Evolutionary conservation across 2,113 vertebrate species (phyloP), one percentile per base, ranked within the genome.

Genomic region (Rhineura floridana): DNA sequence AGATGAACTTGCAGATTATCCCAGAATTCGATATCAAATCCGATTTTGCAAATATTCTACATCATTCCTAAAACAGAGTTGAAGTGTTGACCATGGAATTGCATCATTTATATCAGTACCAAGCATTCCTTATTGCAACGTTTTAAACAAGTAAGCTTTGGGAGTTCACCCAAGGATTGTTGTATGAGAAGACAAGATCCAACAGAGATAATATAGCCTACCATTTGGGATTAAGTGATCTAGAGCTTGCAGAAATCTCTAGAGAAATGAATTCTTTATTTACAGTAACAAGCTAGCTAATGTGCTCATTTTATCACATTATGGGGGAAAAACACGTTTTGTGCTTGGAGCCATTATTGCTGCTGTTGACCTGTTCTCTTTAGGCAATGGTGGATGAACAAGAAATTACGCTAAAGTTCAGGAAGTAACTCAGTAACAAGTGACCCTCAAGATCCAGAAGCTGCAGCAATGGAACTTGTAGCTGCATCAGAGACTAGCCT

Each of bases 401-500:
- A 86, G 67, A 94, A 93, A 82, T 84, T 88, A 39, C 92, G 84
- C 79, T 91, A 83, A 77, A 42, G 88, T 81, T 93, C 92, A 91
- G 90, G n/a, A 93, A 85, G 86, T 39, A 84, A 46, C 21, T 86
- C 72, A 81, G 48, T 39, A 85, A 46, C 81, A n/a, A n/a, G 83
- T 87, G 25, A 92, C 88, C 91, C 91, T 93, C 91, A 94, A 91
- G 91, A 84, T 88, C 83, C 86, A 87, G 92, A 94, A 85, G 88
- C 67, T 91, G 78, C 48, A 91, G 91, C 93, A 94, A 44, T 33
- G 85, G 72, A 77, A 48, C 76, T 86, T 89, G 81, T 91, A 63
- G 82, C 89, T 92, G 81, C 85, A 91, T 84, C 52, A 83, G 93
- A 94, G 93, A 91, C 81, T 15, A 85, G 94, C 91, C 3, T 6